Base-by-base conservation (phyloP, 2,797 vertebrate genomes). In the Enteromius paludinosus region DNA sequence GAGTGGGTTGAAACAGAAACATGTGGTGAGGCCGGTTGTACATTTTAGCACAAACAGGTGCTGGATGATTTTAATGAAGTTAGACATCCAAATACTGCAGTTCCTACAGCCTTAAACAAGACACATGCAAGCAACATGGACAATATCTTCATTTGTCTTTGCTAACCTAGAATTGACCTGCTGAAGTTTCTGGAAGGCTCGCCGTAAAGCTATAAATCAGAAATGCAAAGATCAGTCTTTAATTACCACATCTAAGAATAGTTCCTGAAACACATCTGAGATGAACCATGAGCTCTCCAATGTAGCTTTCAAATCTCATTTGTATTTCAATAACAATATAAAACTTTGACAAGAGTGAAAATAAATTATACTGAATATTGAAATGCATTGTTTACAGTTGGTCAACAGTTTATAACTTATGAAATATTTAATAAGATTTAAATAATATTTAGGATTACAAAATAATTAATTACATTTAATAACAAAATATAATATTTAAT, bases 21-120 rank as follows among this genome's bases (percentile, higher is more conserved):
- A 84, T 79, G 59, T 84, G 83, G 62, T 35, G 75, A 76, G 65
- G 23, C 43, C 49, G 66, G 71, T 59, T 69, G 41, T 28, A 81
- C 30, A 41, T 20, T 54, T 77, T 61, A 72, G 28, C 65, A 85
- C 72, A 78, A 83, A 78, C 87, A 78, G 56, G 80, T 85, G 80
- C 62, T 43, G 69, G 61, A 25, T 62, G 62, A 68, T 65, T 71
- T 73, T 17, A 78, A 83, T 43, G 17, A 78, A 81, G 61, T 69
- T 30, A 59, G 49, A 79, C 78, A 71, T 79, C 74, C 80, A 80
- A 72, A 79, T 79, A 17, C 25, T 62, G 49, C 35, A 52, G 61
- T 72, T 28, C 49, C 56, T 43, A 35, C 38, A 38, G 65, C 12
- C 35, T 72, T 64, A 66, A 78, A 82, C 59, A 35, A 66, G 79